These are phyloP conservation scores for Alces alces DNA, from an alignment of 2,113 vertebrate genomes.

Conservation along the genomic window DNA sequence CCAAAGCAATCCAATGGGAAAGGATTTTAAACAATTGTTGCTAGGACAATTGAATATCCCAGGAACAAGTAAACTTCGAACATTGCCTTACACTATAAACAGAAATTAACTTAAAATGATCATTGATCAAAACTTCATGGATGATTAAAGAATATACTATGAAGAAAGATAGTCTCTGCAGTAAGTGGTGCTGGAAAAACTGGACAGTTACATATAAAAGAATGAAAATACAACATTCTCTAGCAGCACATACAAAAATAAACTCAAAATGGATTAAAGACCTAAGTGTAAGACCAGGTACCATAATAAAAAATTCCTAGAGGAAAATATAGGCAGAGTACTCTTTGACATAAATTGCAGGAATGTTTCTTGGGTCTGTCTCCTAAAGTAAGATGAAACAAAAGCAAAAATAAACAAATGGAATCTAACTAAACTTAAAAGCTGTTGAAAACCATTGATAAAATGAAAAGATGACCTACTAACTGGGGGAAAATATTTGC, in stretches of 20 bases:
- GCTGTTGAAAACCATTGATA: neutral
- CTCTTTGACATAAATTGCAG: neutral
- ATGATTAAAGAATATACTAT: neutral
- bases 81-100: neutral
- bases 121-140: neutral
- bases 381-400: neutral
- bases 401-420: neutral
- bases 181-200: neutral
- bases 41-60: slow-evolving; percentile 29
- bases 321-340: neutral
- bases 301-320: neutral
- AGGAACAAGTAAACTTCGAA: slow-evolving; percentile 29
- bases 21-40: slow-evolving; percentile 40
- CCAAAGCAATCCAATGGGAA: neutral
- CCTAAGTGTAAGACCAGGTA: neutral
- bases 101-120: slow-evolving; percentile 43
- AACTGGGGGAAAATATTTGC: neutral
- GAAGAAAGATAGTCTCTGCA: neutral
- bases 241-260: neutral
- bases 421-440: neutral
- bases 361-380: neutral
- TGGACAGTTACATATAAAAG: neutral
- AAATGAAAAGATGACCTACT: neutral
- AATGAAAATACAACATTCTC: neutral
- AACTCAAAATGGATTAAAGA: neutral